Base-by-base conservation (phyloP, 2,888 invertebrate genomes). In the Andrena bucephala region DNA sequence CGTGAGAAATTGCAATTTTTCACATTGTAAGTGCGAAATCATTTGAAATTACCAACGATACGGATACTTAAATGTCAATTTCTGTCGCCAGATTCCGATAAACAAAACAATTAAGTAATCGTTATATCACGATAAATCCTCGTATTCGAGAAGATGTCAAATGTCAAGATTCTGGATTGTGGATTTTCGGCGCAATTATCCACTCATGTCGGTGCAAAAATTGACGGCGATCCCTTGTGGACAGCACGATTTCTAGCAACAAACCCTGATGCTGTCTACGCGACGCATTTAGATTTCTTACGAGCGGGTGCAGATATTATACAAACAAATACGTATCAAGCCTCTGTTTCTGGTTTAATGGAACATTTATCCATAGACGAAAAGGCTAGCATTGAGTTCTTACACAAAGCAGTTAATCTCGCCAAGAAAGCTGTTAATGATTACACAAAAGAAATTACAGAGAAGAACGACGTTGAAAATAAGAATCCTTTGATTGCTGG, bases 171-270 rank as follows among this genome's bases (percentile, higher is more conserved):
- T n/a, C 85, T 96, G 60, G 96, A 96, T 87, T 98, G 98, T 0
- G 98, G 98, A 3, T 97, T 98, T 94, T 97, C 97, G 13, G 96
- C 97, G 8, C 98, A 98, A 94, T 95, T 98, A 87, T 96, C 96
- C 2, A 96, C 96, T 68, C 96, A 97, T 93, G 96, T 97, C 27
- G 96, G 96, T 0, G 95, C 96, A 86, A 96, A 96, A 74, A 96
- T 98, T 77, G 97, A 98, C 92, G 97, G 97, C 0, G 98, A 98
- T 94, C 98, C 98, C 0, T 94, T 99, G 48, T 99, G 98, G 98
- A 98, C 97, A 91, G 97, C 98, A 5, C 95, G 97, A 78, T 97
- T 97, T 91, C 95, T 98, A 83, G 95, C 96, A 77, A 97, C 97
- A 1, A 95, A 98, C 93, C 97, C 97, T 2, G 95, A 97, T 16